A percentile compares a stretch with the other conserved stretches of the same genome.
Evolutionary conservation across 2,797 vertebrate species (phyloP).

Genomic region (Florisuga fusca): DNA sequence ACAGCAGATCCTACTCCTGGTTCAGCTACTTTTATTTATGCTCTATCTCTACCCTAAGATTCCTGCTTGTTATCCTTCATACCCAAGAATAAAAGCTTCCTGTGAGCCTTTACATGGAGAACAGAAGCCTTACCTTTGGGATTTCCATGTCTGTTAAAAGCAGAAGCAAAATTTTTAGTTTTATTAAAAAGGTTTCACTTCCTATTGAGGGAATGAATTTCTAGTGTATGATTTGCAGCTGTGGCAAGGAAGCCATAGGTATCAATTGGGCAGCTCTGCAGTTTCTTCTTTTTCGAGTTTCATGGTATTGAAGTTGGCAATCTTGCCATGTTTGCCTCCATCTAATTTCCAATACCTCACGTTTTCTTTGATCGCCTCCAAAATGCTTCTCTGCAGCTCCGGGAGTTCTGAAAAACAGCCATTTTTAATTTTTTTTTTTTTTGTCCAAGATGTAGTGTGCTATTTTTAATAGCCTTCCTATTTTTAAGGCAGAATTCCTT

Average conservation of each 20-base stretch:
- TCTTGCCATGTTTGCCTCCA: not conserved
- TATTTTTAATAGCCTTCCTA: not conserved
- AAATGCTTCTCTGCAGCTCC: not conserved
- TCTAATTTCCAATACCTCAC: not conserved
- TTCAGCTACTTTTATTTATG: not conserved
- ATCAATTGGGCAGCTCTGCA: not conserved
- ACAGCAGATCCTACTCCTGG: not conserved
- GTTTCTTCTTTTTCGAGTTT: not conserved
- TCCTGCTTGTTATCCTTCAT: not conserved
- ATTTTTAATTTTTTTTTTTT: not conserved
- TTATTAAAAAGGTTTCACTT: not conserved
- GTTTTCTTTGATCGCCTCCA: not conserved
- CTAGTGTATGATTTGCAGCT: not conserved
- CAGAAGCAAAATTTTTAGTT: not conserved
- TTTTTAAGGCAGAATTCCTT: not conserved
- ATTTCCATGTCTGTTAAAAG: not conserved
- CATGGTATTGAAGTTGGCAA: not conserved
- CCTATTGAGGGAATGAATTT: not conserved
- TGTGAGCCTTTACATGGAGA: not conserved
- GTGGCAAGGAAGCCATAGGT: not conserved
- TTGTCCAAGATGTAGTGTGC: not conserved
- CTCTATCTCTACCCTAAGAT: not conserved
- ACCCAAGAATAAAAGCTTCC: not conserved
- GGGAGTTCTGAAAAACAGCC: not conserved
- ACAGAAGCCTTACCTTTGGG: accelerated